Evolutionary conservation across 2,113 vertebrate species (phyloP), one percentile per base, ranked within the genome.

Genomic region (Seriola dumerili): DNA sequence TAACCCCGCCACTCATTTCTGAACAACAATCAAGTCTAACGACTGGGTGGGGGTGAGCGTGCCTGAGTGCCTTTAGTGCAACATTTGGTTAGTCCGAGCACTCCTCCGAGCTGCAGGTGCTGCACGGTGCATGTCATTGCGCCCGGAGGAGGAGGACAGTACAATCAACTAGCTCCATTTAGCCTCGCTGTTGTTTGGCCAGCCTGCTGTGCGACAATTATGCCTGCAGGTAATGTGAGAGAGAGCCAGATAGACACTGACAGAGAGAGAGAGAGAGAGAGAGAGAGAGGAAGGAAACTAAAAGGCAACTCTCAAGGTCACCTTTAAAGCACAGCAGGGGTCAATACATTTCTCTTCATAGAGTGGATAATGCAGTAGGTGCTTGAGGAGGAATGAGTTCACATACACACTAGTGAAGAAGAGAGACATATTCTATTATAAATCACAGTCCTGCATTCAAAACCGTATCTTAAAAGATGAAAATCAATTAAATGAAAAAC

Each of bases 181-280:
- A 85, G 82, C 84, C 69, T 79, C 17, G 12, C 84, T 84, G 69
- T 69, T 85, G 84, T 87, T 81, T 57, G 63, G 70, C 36, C 72
- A 58, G 63, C 86, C 68, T n/a, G 44, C 77, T 88, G 84, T 63
- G 86, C 23, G 38, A 84, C 83, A 86, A 88, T 89, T 86, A 89
- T 21, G 62, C 82, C 85, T 59, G 58, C 83, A 77, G 89, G 83
- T 80, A 75, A 85, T 21, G 36, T 76, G 67, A 71, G 68, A 54
- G 59, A 63, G 38, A 42, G 40, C 40, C 8, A 42, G 40, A 42
- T 42, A 42, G 8, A 42, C 10, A 42, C 40, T 42, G 50, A 25
- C 40, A 70, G n/a, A 17, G 40, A 63, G 68, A 58, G 10, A 58
- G n/a, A 40, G 11, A n/a, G n/a, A n/a, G n/a, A n/a, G n/a, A 14